Evolutionary conservation across 2,113 vertebrate genomes (phyloP).

Genomic region (Ivindomyrus marchei): DNA sequence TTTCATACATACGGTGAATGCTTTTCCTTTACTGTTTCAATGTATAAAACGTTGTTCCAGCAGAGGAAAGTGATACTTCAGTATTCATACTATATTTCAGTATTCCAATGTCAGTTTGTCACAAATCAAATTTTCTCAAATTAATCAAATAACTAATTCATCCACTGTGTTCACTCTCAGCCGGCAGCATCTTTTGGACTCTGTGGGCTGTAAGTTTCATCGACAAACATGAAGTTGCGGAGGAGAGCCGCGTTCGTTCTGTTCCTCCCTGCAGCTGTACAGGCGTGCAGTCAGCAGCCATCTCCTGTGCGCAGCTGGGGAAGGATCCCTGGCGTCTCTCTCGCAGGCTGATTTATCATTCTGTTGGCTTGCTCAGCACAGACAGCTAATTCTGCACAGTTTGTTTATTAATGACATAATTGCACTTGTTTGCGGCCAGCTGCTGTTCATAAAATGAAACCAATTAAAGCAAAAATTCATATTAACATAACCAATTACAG

Average conservation of each 20-base stretch:
- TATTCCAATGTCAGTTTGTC: not conserved
- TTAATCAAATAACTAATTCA: not conserved
- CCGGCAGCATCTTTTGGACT: not conserved
- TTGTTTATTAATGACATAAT: not conserved
- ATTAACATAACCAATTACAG: not conserved
- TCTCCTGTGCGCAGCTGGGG: not conserved
- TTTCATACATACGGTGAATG: not conserved
- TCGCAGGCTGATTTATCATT: not conserved
- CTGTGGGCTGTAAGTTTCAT: not conserved
- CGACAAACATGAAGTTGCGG: not conserved
- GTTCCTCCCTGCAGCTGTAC: not conserved
- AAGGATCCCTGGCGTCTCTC: not conserved
- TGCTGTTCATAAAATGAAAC: not conserved
- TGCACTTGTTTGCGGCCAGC: not conserved
- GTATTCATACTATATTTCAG: not conserved
- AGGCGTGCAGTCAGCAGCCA: not conserved
- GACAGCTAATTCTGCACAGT: not conserved
- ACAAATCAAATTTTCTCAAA: not conserved
- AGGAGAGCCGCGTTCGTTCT: not conserved
- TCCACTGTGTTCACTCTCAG: not conserved
- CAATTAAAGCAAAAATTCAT: not conserved
- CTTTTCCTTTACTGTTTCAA: not conserved
- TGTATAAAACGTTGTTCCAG: not conserved
- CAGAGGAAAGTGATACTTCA: not conserved
- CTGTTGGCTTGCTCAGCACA: not conserved